A percentile compares a stretch with the other conserved stretches of the same genome.
Conservation (phyloP, 2,888 invertebrate species). For the Pseudococcus longispinus region DNA sequence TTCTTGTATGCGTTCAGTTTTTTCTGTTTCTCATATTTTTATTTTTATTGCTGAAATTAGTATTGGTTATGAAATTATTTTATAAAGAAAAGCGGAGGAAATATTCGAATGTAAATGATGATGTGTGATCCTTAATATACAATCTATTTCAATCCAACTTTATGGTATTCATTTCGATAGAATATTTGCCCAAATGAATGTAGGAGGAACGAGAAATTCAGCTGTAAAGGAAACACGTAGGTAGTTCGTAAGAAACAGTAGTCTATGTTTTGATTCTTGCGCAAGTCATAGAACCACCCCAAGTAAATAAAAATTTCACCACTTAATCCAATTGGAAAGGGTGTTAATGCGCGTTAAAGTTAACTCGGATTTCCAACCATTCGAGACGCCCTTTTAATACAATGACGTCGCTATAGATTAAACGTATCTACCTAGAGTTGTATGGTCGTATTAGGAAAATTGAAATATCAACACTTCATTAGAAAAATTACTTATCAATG, state of each 20-base stretch:
- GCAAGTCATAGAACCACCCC: constrained; percentile 30
- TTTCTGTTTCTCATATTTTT: background rate
- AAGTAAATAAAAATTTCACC: constrained; percentile 17
- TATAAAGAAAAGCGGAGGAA: background rate
- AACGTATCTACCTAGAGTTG: background rate
- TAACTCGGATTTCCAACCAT: background rate
- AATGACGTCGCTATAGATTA: background rate
- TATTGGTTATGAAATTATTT: background rate
- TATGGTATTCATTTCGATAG: background rate
- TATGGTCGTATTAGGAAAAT: background rate
- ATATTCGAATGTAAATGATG: background rate
- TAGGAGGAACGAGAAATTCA: background rate
- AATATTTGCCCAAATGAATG: background rate
- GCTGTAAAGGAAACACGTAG: background rate
- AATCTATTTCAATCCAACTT: background rate
- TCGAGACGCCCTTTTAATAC: background rate
- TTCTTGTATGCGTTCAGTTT: background rate
- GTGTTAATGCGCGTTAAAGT: constrained; percentile 1
- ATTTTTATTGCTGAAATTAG: background rate
- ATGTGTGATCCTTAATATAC: background rate
- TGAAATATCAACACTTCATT: too few species aligned
- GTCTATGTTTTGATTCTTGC: background rate
- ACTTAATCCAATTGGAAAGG: constrained; percentile 35
- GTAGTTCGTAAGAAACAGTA: background rate
- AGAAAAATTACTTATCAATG: too few species aligned